Conservation (phyloP, 2,888 invertebrate genomes). For the Thymelicus acteon region DNA sequence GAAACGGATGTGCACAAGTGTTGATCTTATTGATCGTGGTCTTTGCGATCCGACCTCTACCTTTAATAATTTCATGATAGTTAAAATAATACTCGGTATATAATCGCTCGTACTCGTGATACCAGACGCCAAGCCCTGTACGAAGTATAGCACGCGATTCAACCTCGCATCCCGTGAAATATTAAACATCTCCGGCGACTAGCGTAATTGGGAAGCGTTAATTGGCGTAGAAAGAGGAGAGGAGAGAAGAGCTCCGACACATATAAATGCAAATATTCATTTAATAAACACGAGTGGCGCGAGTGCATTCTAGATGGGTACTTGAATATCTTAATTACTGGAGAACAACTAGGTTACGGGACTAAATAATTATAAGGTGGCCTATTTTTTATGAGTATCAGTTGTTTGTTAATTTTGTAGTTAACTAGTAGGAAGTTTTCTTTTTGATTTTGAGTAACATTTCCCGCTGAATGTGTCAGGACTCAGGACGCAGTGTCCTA, state of each 20-base stretch:
- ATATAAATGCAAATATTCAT: conserved; percentile 7
- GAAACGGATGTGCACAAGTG: too few relatives aligned
- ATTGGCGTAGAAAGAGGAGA: conserved; percentile 18
- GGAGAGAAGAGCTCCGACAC: background rate
- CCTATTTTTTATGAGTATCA: conserved; percentile 1
- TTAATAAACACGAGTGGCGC: conserved; percentile 10
- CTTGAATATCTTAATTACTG: conserved; percentile 11
- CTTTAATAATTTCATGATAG: too few relatives aligned
- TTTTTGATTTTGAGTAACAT: conserved; percentile 12
- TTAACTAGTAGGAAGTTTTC: background rate
- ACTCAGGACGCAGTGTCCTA: conserved; percentile 13
- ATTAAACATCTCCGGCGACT: conserved; percentile 21
- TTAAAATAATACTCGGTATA: too few relatives aligned
- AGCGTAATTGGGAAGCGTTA: conserved; percentile 27
- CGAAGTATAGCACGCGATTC: background rate
- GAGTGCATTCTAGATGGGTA: background rate
- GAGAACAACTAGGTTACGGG: conserved; percentile 8
- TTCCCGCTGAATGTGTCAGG: conserved; percentile 7
- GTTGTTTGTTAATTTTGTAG: background rate
- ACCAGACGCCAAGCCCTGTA: background rate
- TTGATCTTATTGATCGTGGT: too few relatives aligned
- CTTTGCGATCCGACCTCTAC: too few relatives aligned
- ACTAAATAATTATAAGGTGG: background rate
- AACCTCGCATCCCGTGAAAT: conserved; percentile 13
- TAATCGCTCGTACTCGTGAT: too few relatives aligned